Evolutionary conservation across 2,113 vertebrate species (phyloP), one percentile per base, ranked within the genome.

Genomic region (Amphiprion percula): DNA sequence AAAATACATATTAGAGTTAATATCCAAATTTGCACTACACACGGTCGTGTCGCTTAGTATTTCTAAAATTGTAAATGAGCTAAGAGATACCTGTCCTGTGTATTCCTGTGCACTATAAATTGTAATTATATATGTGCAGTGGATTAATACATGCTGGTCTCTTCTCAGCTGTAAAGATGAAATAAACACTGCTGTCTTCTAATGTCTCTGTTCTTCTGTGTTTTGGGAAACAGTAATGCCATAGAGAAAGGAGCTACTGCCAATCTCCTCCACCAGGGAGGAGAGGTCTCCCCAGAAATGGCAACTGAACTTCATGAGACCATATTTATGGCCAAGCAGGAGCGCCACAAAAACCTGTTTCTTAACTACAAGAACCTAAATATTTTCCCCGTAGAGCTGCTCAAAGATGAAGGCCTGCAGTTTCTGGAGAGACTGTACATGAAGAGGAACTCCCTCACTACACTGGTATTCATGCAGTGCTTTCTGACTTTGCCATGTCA

Each of bases 361-460:
- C 92, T 99, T 19, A 99, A 98, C 89, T 99, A 99, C 72, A 94
- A 94, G 84, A 99, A 98, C 89, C 95, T 99, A 10, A 95, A 95
- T 61, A 94, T 95, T 68, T 99, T 99, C 80, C 98, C 98, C 1
- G 58, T 96, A 28, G 98, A 99, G 74, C 85, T 99, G 53, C 92
- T 99, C 80, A 97, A 96, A 62, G 98, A 96, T 88, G 98, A 97
- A 81, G 98, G 97, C 12, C 93, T 99, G 68, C 97, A 97, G 90
- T 96, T 97, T 91, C 77, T 99, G 91, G 97, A 99, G 93, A 96
- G 97, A 82, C 96, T 99, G 39, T 99, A 99, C 84, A 98, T 99
- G 98, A 99, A 99, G 94, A 96, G 96, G 88, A 99, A 99, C 92
- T 98, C 96, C 0, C 95, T 99, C 69, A 99, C 97, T 5, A 96